Evolutionary conservation across 2,797 vertebrate genomes (phyloP), one percentile per base, ranked within the genome.

Genomic region (Parauchenoglanis punctatus): DNA sequence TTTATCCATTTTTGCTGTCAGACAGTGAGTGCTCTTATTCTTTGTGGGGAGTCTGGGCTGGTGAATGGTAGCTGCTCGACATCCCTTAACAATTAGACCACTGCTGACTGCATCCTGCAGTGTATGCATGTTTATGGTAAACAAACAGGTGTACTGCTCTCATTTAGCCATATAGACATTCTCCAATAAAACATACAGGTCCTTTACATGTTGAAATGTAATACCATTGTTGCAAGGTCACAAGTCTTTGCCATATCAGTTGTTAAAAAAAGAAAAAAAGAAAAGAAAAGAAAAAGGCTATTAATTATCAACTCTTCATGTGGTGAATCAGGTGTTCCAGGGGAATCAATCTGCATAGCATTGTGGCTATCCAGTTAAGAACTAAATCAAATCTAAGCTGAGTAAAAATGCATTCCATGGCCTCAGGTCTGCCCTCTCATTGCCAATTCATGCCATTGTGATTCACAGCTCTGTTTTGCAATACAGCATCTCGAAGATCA

Each of bases 81-180:
- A 35, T 77, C 10, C 52, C 65, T 81, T 85, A 90, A 88, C 85
- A 90, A 88, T 90, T 90, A 90, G 52, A 76, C 56, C 46, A 84
- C 85, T 28, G 40, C 72, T 89, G 88, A 59, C 80, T 84, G 84
- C 23, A 49, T 81, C 83, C 78, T 63, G 65, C 40, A 81, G 80
- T 84, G 77, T 86, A 76, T 73, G 56, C 83, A 8, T 65, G 85
- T 56, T 67, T 67, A 44, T n/a, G 81, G 44, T 52, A 83, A 83
- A 83, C 25, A 83, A 67, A 7, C 61, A 83, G 61, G 2, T 67
- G 40, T n/a, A 52, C 81, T 0, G 4, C 44, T 86, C 15, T 40
- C 65, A 72, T 72, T 67, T 18, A 49, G 25, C 28, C 44, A 28
- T 49, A 40, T 17, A n/a, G 8, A 80, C 12, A 17, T 46, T 82